A percentile compares a stretch with the other conserved stretches of the same genome.
Conservation (phyloP, 2,113 vertebrate species). For the Phainopepla nitens region DNA sequence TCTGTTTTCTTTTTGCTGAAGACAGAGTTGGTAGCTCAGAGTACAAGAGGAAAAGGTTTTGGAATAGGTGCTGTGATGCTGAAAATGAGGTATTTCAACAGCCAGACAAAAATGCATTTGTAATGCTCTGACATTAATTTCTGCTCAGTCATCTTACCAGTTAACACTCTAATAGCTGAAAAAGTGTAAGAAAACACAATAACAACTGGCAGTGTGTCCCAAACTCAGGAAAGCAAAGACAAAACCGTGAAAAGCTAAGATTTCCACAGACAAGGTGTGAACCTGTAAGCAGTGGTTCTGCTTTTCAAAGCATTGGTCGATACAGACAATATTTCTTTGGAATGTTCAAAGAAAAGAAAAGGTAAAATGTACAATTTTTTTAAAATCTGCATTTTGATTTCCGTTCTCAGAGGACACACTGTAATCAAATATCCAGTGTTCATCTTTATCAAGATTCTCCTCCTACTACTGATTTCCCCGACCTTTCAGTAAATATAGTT, state of each 20-base stretch:
- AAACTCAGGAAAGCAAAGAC: not conserved
- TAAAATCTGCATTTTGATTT: not conserved
- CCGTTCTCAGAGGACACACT: not conserved
- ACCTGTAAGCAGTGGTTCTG: not conserved
- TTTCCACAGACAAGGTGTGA: not conserved
- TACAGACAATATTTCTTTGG: not conserved
- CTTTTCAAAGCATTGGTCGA: not conserved
- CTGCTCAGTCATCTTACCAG: not conserved
- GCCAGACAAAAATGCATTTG: not conserved
- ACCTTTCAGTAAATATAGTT: not conserved
- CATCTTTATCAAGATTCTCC: not conserved
- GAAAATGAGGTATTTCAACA: not conserved
- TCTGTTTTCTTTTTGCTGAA: not conserved
- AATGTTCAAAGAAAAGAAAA: not conserved
- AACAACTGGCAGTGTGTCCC: not conserved
- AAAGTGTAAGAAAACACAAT: not conserved
- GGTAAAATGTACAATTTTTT: not conserved
- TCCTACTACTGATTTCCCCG: not conserved
- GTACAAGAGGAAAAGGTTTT: not conserved
- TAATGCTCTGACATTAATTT: constrained; percentile 11
- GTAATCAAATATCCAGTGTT: not conserved
- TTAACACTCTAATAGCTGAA: not conserved
- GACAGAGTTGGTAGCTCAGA: not conserved
- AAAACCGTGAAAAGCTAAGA: not conserved
- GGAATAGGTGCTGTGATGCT: not conserved